Base-by-base conservation (phyloP, 2,113 vertebrate species). In the Chascanopsetta lugubris region DNA sequence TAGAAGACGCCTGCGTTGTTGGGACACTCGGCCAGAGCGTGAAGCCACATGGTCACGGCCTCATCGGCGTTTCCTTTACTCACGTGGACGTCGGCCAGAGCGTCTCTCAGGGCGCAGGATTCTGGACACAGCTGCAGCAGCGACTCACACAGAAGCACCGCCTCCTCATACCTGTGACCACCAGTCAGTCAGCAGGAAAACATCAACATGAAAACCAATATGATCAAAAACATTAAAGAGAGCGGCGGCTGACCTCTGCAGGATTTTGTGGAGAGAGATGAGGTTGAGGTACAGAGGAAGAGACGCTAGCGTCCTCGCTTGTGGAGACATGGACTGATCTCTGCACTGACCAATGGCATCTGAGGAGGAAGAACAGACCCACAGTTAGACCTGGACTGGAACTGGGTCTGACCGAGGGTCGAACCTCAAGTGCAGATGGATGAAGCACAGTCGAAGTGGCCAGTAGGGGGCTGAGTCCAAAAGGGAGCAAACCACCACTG, bases 261-360 rank as follows among this genome's bases (percentile, higher is more conserved):
- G 89, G 58, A 95, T 84, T 42, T 80, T 91, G 79, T 95, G 72
- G 53, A 97, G 89, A 61, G 83, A 67, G 69, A 98, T 88, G 82
- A 94, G 93, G 87, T 98, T 98, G 62, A 86, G 91, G 75, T 99
- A 94, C 4, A 99, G 93, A 34, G 96, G 94, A 73, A 97, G 91
- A 74, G 95, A 95, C 60, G 92, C 60, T 61, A 88, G 88, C 46
- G 87, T 84, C 87, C 87, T 91, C 80, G 93, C 93, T 2, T 88
- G 84, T 58, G 50, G 63, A 12, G 91, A 80, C 40, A 91, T 43
- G 7, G 55, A 85, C 69, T 95, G 92, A 24, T 96, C 93, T 6
- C 92, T 89, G 83, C 97, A 99, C 49, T 88, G 91, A 69, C 60
- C 73, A 30, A 98, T 76, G 0, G 93, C 97, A 75, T 97, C 97